These are phyloP conservation scores for Leucoraja ocellata DNA, from an alignment of 2,797 vertebrate genomes.

Conservation along the genomic window DNA sequence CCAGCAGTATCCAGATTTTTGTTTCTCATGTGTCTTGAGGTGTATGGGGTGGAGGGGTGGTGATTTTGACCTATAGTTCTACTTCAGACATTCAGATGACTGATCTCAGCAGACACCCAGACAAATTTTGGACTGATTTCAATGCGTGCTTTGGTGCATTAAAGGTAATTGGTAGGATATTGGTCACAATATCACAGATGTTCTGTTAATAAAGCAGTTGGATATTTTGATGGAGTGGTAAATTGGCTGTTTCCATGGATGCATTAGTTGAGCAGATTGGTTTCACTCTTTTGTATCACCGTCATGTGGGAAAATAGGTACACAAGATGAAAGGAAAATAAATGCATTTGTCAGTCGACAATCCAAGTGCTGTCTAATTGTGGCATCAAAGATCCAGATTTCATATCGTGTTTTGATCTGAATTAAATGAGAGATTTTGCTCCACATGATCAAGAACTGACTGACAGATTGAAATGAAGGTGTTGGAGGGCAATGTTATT, in stretches of 20 bases:
- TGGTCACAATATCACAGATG: neutral
- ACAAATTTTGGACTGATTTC: neutral
- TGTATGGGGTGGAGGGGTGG: no score
- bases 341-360: neutral
- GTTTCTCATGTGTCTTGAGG: no score
- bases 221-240: neutral
- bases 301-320: neutral
- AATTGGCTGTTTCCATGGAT: neutral
- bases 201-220: neutral
- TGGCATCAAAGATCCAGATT: constrained; percentile 10
- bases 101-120: no score
- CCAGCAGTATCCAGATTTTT: no score
- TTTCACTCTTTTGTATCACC: neutral
- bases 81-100: no score
- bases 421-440: constrained; percentile 27
- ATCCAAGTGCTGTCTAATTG: constrained; percentile 8
- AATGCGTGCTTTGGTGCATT: neutral
- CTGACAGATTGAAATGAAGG: neutral
- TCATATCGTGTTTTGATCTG: constrained; percentile 14
- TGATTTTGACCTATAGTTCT: no score
- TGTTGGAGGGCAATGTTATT: constrained; percentile 3
- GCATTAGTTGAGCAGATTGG: neutral
- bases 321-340: neutral
- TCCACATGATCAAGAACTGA: constrained; percentile 27
- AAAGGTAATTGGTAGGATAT: neutral